Evolutionary conservation across 2,113 vertebrate genomes (phyloP).

Genomic region (mouse (Mus musculus)): DNA sequence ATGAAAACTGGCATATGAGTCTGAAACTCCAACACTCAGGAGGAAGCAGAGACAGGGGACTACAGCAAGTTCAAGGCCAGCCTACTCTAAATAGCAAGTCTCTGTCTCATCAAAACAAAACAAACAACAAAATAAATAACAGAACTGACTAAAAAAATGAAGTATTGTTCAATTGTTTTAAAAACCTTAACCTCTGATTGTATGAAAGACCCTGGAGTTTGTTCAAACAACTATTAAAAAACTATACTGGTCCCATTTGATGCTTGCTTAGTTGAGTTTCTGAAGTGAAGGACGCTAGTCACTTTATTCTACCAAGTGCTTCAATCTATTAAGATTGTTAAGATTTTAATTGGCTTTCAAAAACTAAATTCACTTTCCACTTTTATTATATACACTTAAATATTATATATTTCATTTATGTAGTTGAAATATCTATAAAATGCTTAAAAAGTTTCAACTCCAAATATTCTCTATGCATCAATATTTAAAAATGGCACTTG

Average conservation of each 20-base stretch:
- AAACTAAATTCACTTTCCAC: background rate
- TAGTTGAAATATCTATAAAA: constrained; percentile 15
- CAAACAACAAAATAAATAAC: background rate
- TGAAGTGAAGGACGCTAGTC: background rate
- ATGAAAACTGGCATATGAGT: background rate
- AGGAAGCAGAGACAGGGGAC: background rate
- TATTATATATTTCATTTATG: background rate
- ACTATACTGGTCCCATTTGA: background rate
- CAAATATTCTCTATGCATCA: background rate
- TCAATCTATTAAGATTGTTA: background rate
- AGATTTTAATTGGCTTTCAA: background rate
- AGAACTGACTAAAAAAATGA: constrained; percentile 27
- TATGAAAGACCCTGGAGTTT: background rate
- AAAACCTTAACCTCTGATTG: background rate
- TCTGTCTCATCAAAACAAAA: background rate
- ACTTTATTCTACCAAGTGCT: background rate
- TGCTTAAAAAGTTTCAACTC: background rate
- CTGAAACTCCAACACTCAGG: background rate
- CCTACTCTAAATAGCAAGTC: background rate
- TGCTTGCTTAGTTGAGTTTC: background rate
- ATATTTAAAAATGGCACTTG: background rate
- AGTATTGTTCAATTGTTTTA: background rate
- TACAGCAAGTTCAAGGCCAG: background rate
- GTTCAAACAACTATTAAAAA: background rate
- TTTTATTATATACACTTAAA: constrained; percentile 11